Evolutionary conservation across 2,797 vertebrate genomes (phyloP).

Genomic region (Spinus pinus): DNA sequence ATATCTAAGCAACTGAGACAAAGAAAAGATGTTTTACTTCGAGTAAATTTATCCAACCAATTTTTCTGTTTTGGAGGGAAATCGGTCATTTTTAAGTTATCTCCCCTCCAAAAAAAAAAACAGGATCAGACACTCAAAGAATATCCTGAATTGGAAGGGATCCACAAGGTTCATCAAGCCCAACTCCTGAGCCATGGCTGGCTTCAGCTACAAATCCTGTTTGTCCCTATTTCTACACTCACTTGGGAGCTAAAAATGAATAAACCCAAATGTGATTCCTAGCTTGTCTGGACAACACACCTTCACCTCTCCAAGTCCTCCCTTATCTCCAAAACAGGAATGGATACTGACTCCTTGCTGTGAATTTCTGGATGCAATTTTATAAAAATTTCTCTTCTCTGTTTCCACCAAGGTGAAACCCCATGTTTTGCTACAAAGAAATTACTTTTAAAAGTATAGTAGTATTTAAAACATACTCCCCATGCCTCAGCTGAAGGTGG

Average conservation of each 20-base stretch:
- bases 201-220: not conserved
- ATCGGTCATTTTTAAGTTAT: not conserved
- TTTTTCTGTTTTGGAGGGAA: not conserved
- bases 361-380: not conserved
- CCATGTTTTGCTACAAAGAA: not conserved
- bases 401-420: not conserved
- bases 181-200: not conserved
- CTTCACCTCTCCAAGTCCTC: not conserved
- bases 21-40: not conserved
- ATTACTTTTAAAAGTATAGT: not conserved
- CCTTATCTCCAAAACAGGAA: not conserved
- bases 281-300: not conserved
- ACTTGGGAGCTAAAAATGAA: not conserved
- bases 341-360: not conserved
- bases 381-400: not conserved
- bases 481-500: not conserved
- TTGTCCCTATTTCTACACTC: not conserved
- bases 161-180: not conserved
- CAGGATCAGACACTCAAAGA: not conserved
- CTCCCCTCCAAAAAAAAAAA: not conserved
- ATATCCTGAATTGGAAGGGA: not conserved
- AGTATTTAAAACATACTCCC: not conserved
- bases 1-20: not conserved
- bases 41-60: not conserved
- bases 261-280: not conserved